Evolutionary conservation across 1,140 invertebrate species (phyloP).

Genomic region (Euschistus heros): DNA sequence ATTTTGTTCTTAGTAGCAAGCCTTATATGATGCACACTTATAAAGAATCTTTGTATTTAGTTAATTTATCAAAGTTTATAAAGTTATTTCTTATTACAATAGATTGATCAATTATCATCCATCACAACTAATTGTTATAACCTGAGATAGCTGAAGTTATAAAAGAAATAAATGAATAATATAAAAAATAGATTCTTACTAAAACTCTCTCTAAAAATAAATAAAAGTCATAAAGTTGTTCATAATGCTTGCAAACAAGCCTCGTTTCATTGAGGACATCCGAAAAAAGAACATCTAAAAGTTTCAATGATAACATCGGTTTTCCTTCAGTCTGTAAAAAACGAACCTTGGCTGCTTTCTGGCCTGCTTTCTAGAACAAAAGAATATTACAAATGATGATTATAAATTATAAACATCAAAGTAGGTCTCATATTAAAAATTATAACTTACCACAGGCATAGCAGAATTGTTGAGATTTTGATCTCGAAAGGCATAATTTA

Average conservation of each 20-base stretch:
- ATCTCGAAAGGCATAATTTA: constrained; percentile 26
- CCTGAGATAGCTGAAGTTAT: background rate
- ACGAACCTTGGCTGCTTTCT: constrained; percentile 15
- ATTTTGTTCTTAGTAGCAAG: too few relatives aligned
- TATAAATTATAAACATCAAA: too few relatives aligned
- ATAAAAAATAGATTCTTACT: constrained; percentile 15
- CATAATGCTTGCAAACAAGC: constrained; percentile 21
- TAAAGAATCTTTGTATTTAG: too few relatives aligned
- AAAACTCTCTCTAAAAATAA: constrained; percentile 21
- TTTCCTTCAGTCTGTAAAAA: constrained; percentile 19
- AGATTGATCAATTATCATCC: too few relatives aligned
- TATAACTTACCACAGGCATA: constrained; percentile 5
- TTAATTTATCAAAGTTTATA: too few relatives aligned
- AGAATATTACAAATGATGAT: too few relatives aligned
- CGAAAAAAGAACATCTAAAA: constrained; percentile 22
- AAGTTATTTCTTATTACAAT: too few relatives aligned
- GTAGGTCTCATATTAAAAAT: too few relatives aligned
- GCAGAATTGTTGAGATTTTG: constrained; percentile 26
- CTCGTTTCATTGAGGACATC: constrained; percentile 19
- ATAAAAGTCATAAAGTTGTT: constrained; percentile 20
- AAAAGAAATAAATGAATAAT: background rate
- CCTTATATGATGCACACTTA: too few relatives aligned
- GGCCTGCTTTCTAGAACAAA: background rate
- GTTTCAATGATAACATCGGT: constrained; percentile 18
- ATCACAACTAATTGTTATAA: background rate